Evolutionary conservation across 2,113 vertebrate species (phyloP).

Genomic region (Eudyptes chrysolophus): DNA sequence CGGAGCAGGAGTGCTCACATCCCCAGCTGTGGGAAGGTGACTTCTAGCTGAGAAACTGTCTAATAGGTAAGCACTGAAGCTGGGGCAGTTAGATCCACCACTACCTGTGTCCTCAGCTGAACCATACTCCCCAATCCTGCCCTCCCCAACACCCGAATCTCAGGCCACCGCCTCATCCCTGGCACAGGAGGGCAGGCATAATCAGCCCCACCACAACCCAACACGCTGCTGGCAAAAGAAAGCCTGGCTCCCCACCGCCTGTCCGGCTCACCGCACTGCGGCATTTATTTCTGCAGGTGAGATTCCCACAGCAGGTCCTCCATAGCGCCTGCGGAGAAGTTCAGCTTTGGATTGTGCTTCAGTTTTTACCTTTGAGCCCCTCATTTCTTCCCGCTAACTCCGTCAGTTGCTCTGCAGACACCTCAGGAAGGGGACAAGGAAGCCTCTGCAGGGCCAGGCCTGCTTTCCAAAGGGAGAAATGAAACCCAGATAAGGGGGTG

Average conservation of each 20-base stretch:
- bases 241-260: neutral
- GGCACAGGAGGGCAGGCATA: neutral
- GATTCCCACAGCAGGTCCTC: neutral
- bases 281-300: neutral
- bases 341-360: neutral
- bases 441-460: neutral
- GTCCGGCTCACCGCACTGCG: fast-evolving
- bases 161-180: neutral
- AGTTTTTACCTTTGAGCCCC: neutral
- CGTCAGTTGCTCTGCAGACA: neutral
- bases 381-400: neutral
- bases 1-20: neutral
- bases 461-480: neutral
- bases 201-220: neutral
- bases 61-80: neutral
- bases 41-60: neutral
- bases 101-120: neutral
- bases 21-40: neutral
- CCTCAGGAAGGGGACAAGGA: neutral
- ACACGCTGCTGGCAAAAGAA: neutral
- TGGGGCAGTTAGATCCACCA: neutral
- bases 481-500: neutral
- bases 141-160: neutral
- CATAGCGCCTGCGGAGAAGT: fast-evolving
- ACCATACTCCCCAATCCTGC: neutral